Evolutionary conservation across 2,797 vertebrate species (phyloP).

Genomic region (Macrochelys suwanniensis): DNA sequence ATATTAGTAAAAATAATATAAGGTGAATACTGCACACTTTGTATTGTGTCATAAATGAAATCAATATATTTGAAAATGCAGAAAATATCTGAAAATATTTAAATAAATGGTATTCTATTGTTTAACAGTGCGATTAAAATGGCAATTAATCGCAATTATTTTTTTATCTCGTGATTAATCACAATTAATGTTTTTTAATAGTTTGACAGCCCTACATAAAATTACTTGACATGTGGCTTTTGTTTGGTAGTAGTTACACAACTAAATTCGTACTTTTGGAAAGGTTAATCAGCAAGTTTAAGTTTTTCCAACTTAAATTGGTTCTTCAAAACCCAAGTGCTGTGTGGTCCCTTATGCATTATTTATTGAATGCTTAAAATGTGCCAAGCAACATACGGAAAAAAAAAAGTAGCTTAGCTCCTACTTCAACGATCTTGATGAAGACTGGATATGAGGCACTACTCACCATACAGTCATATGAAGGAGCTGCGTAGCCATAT

Average conservation of each 20-base stretch:
- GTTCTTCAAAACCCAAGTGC: neutral
- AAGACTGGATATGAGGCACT: neutral
- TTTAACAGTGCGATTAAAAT: no score
- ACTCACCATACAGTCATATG: neutral
- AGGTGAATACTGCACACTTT: no score
- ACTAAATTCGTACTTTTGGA: neutral
- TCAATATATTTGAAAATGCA: no score
- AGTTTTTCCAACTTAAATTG: neutral
- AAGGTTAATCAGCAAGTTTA: neutral
- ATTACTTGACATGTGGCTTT: neutral
- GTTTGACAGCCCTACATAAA: neutral
- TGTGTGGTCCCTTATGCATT: fast-evolving
- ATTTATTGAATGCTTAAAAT: neutral
- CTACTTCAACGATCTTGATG: neutral
- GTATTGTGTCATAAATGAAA: no score
- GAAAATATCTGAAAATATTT: no score
- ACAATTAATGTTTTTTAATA: no score
- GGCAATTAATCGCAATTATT: no score
- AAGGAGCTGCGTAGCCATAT: neutral
- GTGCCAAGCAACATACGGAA: fast-evolving
- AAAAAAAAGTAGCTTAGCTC: neutral
- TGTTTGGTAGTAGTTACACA: neutral
- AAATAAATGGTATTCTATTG: no score
- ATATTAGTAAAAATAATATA: no score
- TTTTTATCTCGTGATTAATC: no score